These are phyloP conservation scores for Anas platyrhynchos DNA, from an alignment of 2,113 vertebrate species.

Conservation along the genomic window DNA sequence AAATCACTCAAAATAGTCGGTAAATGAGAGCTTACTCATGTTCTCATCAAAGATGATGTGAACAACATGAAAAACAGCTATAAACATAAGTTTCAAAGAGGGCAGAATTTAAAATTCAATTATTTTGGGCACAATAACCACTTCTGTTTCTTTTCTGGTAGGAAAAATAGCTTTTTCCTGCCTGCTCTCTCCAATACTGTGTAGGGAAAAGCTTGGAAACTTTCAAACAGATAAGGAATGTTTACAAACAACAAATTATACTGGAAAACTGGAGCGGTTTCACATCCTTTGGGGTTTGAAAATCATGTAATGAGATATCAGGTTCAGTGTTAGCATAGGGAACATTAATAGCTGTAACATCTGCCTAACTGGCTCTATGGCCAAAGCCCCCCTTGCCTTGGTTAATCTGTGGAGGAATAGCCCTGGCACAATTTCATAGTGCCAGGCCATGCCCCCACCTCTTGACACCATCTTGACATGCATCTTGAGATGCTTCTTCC, in stretches of 20 bases:
- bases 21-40: accelerated
- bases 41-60: accelerated
- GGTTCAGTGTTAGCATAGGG: background rate
- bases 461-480: background rate
- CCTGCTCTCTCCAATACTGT: background rate
- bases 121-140: background rate
- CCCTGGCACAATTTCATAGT: background rate
- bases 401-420: background rate
- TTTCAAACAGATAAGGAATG: background rate
- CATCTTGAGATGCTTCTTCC: background rate
- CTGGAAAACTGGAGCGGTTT: background rate
- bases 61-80: background rate
- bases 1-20: background rate
- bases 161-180: background rate
- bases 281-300: background rate
- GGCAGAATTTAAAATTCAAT: background rate
- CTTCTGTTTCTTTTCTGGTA: background rate
- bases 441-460: background rate
- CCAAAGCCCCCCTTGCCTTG: background rate
- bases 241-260: background rate
- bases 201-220: background rate
- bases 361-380: background rate
- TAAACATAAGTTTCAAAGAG: background rate
- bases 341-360: background rate
- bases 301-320: background rate